Percentiles rank a stretch among this genome's conserved stretches.
These are phyloP conservation scores for Parus major DNA, from an alignment of 2,113 vertebrate species.

Conservation along the genomic window DNA sequence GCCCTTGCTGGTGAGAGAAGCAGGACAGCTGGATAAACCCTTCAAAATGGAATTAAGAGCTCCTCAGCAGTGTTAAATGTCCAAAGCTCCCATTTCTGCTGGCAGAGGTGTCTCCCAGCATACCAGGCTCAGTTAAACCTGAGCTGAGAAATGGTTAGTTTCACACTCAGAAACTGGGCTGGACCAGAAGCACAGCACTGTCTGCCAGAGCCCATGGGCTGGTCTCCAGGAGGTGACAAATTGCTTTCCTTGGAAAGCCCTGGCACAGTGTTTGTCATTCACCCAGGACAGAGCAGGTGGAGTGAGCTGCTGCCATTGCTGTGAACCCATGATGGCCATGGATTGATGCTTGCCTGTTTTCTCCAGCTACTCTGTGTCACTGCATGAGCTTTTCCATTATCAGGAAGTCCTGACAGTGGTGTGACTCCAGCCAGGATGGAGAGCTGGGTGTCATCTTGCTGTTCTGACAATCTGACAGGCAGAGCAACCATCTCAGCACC, in stretches of 20 bases:
- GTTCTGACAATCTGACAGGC: background rate
- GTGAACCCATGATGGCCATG: fast-evolving
- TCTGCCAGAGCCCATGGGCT: background rate
- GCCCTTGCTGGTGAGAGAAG: background rate
- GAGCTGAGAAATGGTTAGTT: background rate
- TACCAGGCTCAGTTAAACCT: background rate
- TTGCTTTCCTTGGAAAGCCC: background rate
- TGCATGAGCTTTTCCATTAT: fast-evolving
- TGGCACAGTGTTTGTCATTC: background rate
- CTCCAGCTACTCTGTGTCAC: background rate
- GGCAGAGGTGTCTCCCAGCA: background rate
- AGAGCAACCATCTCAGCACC: background rate
- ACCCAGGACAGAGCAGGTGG: background rate
- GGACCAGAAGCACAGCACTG: background rate
- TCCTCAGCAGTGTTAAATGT: background rate
- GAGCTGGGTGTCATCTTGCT: background rate
- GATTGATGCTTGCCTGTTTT: background rate
- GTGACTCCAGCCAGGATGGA: background rate
- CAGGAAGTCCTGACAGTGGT: background rate
- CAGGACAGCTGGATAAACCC: background rate
- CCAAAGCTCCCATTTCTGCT: background rate
- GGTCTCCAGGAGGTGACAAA: background rate
- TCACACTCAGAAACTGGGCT: background rate
- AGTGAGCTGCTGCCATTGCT: background rate
- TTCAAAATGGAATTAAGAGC: background rate